Evolutionary conservation across 2,797 vertebrate species (phyloP).

Genomic region (Rhinogobio ventralis): DNA sequence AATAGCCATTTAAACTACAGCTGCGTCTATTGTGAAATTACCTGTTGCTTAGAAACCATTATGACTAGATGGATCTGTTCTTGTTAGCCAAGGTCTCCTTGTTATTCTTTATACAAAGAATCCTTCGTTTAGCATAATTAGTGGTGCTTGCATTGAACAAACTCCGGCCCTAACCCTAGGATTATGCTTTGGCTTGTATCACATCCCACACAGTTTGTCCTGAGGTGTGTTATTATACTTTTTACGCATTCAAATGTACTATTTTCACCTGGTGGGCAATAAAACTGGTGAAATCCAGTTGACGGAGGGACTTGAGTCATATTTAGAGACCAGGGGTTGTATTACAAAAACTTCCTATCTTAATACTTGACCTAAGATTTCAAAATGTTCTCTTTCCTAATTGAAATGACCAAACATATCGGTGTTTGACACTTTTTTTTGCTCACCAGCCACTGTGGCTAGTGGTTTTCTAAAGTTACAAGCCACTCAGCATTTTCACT

Average conservation of each 20-base stretch:
- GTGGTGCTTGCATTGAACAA: slow-evolving; percentile 24
- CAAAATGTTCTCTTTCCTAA: too few relatives aligned
- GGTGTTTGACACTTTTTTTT: too few relatives aligned
- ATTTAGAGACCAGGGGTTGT: not conserved
- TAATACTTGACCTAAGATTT: too few relatives aligned
- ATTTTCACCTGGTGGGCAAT: not conserved
- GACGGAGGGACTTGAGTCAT: too few relatives aligned
- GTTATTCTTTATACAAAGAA: slow-evolving; percentile 49
- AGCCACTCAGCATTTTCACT: too few relatives aligned
- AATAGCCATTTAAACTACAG: slow-evolving; percentile 65
- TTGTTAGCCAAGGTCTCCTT: slow-evolving; percentile 71
- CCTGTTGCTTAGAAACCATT: slow-evolving; percentile 84
- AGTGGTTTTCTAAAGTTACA: too few relatives aligned
- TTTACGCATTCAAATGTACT: not conserved
- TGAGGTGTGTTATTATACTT: not conserved
- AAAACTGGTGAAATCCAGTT: not conserved
- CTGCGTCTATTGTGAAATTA: slow-evolving; percentile 72
- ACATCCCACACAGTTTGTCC: not conserved
- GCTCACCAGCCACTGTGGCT: too few relatives aligned
- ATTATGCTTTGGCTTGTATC: not conserved
- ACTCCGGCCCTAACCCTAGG: not conserved
- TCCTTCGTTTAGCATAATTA: slow-evolving; percentile 30
- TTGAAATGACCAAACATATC: too few relatives aligned
- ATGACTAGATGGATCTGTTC: slow-evolving; percentile 67
- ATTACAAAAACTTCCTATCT: too few relatives aligned